Conservation (phyloP, 2,888 invertebrate genomes). For the Baccha elongata region DNA sequence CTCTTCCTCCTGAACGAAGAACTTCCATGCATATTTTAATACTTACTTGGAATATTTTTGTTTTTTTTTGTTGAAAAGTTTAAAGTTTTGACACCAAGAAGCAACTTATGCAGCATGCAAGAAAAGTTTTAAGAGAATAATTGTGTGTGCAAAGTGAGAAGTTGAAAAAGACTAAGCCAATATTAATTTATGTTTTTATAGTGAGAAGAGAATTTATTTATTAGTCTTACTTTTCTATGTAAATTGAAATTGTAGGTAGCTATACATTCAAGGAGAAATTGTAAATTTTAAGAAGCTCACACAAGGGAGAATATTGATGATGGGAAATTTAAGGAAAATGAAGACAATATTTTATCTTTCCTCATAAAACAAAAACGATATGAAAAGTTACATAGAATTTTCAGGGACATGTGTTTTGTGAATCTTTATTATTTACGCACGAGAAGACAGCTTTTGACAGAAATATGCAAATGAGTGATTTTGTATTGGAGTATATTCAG, state of each 20-base stretch:
- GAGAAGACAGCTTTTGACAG: too few species aligned
- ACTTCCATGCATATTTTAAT: constrained; percentile 24
- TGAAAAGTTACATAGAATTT: too few species aligned
- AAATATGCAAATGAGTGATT: too few species aligned
- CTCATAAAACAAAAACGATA: too few species aligned
- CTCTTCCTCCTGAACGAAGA: neutral
- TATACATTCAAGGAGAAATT: neutral
- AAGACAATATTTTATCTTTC: too few species aligned
- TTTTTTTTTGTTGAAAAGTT: neutral
- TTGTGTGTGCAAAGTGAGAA: neutral
- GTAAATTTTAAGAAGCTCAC: neutral
- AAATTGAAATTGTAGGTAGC: constrained; percentile 19
- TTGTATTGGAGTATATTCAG: too few species aligned
- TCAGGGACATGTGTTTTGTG: too few species aligned
- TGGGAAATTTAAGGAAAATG: too few species aligned
- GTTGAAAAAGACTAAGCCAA: neutral
- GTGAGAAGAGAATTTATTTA: neutral
- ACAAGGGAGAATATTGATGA: neutral
- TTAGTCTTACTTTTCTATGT: constrained; percentile 13
- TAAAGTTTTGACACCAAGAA: constrained; percentile 19
- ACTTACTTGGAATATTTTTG: neutral
- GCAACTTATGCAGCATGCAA: neutral
- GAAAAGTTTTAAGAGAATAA: neutral
- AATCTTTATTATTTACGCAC: too few species aligned
- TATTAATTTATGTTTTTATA: constrained; percentile 9